A percentile compares a stretch with the other conserved stretches of the same genome.
phyloP scores from a whole-genome alignment of 2,113 vertebrate genomes.

The Numenius arquata region DNA sequence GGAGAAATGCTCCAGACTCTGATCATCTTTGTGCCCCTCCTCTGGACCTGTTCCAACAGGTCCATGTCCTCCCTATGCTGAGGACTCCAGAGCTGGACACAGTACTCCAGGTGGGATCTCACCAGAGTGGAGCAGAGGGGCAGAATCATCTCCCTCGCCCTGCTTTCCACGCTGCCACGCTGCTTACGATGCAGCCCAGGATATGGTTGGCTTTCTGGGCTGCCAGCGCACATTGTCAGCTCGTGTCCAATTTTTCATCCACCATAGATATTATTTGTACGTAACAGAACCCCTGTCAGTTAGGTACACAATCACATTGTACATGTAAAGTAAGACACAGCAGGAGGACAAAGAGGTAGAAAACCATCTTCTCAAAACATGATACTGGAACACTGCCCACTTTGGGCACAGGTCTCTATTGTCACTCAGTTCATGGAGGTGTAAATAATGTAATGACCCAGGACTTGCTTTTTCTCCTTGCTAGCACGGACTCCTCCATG shows the following conservation, averaged over 20 bases:
- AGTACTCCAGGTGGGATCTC: background rate
- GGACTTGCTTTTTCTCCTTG: background rate
- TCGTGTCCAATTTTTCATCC: background rate
- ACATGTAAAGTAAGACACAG: background rate
- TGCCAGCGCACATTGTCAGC: fast-evolving
- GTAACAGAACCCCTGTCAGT: fast-evolving
- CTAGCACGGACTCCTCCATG: background rate
- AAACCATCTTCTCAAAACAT: background rate
- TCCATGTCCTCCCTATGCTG: background rate
- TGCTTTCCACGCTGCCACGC: too few species aligned
- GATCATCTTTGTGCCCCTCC: background rate
- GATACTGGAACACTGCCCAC: too few species aligned
- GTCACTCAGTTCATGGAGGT: background rate
- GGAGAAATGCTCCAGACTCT: background rate
- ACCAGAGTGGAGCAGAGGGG: fast-evolving
- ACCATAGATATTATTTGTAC: too few species aligned
- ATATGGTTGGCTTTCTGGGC: fast-evolving
- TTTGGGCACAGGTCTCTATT: background rate
- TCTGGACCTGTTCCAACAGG: fast-evolving
- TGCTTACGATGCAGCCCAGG: background rate
- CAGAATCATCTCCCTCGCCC: background rate
- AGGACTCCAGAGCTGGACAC: background rate
- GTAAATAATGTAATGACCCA: background rate
- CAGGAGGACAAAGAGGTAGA: background rate
- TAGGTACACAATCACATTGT: fast-evolving